These are phyloP conservation scores for Drosophila affinis DNA, from an alignment of 2,888 invertebrate genomes.

Conservation along the genomic window DNA sequence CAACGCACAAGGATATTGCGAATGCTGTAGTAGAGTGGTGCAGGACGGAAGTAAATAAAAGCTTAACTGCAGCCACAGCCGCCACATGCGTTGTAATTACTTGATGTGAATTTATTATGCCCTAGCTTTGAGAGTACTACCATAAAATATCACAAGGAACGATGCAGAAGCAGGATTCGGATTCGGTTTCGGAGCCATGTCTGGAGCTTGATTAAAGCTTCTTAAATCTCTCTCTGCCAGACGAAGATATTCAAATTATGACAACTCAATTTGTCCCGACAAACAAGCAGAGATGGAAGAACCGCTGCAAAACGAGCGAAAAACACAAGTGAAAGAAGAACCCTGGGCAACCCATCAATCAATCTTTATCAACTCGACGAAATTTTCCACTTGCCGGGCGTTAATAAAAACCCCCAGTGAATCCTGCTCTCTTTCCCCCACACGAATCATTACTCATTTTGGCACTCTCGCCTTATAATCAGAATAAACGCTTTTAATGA, in stretches of 20 bases:
- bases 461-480: conserved; percentile 46
- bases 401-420: conserved; percentile 58
- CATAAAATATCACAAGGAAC: conserved; percentile 24
- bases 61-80: conserved; percentile 45
- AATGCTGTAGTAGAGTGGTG: neutral
- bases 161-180: neutral
- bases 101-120: conserved; percentile 52
- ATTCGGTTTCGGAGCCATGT: neutral
- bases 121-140: conserved; percentile 3
- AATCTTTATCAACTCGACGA: conserved; percentile 65
- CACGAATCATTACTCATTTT: conserved; percentile 56
- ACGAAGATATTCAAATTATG: conserved; percentile 52
- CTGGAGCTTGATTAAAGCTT: conserved; percentile 19
- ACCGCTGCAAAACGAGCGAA: conserved; percentile 20
- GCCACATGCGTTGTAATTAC: conserved; percentile 44
- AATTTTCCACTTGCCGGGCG: conserved; percentile 59
- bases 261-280: conserved; percentile 71
- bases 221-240: conserved; percentile 13
- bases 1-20: neutral
- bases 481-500: conserved; percentile 74
- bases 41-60: conserved; percentile 28
- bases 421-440: neutral
- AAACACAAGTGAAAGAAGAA: conserved; percentile 18
- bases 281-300: conserved; percentile 36
- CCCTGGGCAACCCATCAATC: conserved; percentile 46